Evolutionary conservation across 2,888 invertebrate species (phyloP).

Genomic region (Nasonia oneida): DNA sequence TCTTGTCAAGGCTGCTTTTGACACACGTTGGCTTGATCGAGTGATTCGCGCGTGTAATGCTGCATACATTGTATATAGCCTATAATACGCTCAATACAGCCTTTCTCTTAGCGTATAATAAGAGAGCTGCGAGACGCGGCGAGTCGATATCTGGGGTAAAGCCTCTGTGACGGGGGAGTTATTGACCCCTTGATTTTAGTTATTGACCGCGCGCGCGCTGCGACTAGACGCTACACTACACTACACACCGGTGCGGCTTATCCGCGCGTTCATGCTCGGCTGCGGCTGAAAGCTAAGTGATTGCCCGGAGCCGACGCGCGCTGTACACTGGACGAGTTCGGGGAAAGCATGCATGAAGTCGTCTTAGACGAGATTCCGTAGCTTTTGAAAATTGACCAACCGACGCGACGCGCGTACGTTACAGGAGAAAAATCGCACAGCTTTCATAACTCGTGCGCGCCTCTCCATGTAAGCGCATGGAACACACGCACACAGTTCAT

Average conservation of each 20-base stretch:
- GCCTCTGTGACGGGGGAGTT: slow-evolving; percentile 21
- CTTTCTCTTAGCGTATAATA: background rate
- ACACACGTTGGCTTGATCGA: background rate
- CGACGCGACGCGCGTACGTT: background rate
- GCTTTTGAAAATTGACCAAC: background rate
- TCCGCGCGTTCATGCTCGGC: slow-evolving; percentile 30
- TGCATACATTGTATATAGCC: background rate
- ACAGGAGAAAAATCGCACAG: background rate
- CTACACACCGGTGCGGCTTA: background rate
- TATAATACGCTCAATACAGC: background rate
- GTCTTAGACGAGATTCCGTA: background rate
- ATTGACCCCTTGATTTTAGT: slow-evolving; percentile 49
- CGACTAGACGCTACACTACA: background rate
- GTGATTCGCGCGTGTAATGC: too few species aligned
- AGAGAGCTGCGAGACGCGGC: background rate
- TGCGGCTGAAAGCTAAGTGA: slow-evolving; percentile 42
- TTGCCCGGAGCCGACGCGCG: background rate
- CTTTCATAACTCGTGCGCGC: background rate
- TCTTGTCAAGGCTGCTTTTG: background rate
- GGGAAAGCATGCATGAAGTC: background rate
- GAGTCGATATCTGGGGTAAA: slow-evolving; percentile 19
- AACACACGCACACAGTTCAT: background rate
- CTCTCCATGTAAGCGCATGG: slow-evolving; percentile 10
- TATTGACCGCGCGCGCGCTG: slow-evolving; percentile 3
- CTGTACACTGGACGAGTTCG: background rate